Percentiles rank a stretch among this genome's conserved stretches.
Evolutionary conservation across 2,888 invertebrate genomes (phyloP).

Genomic region (Argynnis bischoffii): DNA sequence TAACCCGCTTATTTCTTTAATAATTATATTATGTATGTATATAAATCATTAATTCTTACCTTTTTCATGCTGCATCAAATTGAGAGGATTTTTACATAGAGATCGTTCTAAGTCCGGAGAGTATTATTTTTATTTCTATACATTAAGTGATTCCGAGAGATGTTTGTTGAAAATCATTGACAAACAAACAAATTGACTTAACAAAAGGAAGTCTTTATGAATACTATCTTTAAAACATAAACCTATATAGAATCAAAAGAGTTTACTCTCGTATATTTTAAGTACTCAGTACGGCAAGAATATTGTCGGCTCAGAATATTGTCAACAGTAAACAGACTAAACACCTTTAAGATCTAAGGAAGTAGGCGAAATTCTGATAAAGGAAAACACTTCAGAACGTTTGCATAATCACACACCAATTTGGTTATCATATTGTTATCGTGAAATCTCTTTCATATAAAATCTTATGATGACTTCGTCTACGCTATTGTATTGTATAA

Average conservation of each 20-base stretch:
- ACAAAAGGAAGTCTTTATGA: too few species aligned
- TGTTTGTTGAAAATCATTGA: too few species aligned
- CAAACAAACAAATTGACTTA: too few species aligned
- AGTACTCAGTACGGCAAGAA: conserved; percentile 40
- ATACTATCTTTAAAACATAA: too few species aligned
- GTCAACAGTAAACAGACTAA: conserved; percentile 44
- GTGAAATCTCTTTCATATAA: conserved; percentile 20
- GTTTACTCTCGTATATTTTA: too few species aligned
- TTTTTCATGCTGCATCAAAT: too few species aligned
- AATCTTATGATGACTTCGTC: conserved; percentile 8
- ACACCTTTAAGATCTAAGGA: conserved; percentile 53
- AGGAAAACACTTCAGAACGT: conserved; percentile 43
- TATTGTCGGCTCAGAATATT: conserved; percentile 52
- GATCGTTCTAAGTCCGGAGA: conserved; percentile 39
- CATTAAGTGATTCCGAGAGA: too few species aligned
- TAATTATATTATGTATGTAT: too few species aligned
- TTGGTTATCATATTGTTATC: conserved; percentile 30
- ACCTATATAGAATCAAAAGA: too few species aligned
- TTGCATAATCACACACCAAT: conserved; percentile 48
- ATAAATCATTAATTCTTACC: too few species aligned
- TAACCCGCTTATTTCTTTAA: too few species aligned
- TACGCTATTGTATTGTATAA: not conserved
- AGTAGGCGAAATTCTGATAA: conserved; percentile 48
- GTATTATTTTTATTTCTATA: too few species aligned
- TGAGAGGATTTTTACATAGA: conserved; percentile 50